Percentiles rank a stretch among this genome's conserved stretches.
These are phyloP conservation scores for Aphelenchoides besseyi DNA, from an alignment of 1,140 invertebrate genomes.

Conservation along the genomic window DNA sequence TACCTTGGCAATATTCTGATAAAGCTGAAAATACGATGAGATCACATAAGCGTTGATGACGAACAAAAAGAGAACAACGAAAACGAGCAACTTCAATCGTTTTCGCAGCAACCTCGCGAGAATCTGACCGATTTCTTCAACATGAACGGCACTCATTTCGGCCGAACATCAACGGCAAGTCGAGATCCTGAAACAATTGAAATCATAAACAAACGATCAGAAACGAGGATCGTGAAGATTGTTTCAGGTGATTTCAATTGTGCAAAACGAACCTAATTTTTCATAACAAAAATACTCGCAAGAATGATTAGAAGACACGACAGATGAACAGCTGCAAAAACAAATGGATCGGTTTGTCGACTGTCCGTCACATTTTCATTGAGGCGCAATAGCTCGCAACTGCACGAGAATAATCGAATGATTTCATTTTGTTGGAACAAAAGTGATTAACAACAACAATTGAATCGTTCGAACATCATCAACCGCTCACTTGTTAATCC, in stretches of 20 bases:
- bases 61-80: background rate
- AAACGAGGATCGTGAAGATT: background rate
- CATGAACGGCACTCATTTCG: background rate
- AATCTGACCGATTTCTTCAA: background rate
- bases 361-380: background rate
- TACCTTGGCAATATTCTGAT: background rate
- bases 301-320: background rate
- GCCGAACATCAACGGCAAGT: background rate
- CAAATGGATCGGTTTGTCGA: background rate
- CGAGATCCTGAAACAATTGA: background rate
- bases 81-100: background rate
- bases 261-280: background rate
- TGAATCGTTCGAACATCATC: no score
- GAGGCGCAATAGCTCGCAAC: background rate
- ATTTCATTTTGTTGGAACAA: no score
- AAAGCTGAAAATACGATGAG: constrained; percentile 4
- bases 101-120: background rate
- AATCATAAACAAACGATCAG: background rate
- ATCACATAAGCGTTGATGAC: background rate
- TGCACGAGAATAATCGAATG: no score
- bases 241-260: background rate
- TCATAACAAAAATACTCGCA: background rate
- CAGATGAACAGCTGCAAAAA: background rate
- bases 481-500: no score
- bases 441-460: no score